Evolutionary conservation across 2,888 invertebrate species (phyloP).

Genomic region (Diaphora mendica): DNA sequence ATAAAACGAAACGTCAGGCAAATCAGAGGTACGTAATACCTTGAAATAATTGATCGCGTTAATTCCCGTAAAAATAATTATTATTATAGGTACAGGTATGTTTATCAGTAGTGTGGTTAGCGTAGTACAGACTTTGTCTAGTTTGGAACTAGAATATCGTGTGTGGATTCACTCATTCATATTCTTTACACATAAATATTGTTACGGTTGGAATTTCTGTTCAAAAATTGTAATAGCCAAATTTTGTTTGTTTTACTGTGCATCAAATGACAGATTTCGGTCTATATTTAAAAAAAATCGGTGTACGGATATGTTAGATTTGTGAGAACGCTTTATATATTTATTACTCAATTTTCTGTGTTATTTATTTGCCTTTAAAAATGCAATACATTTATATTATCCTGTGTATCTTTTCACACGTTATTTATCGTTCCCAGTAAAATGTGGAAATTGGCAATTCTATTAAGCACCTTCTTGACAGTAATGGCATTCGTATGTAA

Average conservation of each 20-base stretch:
- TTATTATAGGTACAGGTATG: no score
- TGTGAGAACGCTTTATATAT: not conserved
- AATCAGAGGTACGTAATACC: no score
- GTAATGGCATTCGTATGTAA: not conserved
- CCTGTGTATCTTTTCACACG: not conserved
- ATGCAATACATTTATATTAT: not conserved
- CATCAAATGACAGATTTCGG: not conserved
- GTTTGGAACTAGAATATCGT: not conserved
- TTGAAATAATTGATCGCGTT: no score
- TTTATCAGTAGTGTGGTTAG: no score
- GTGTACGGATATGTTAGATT: not conserved
- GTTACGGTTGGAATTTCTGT: not conserved
- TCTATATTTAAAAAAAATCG: not conserved
- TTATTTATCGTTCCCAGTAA: not conserved
- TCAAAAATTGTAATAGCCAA: not conserved
- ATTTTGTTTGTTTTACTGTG: not conserved
- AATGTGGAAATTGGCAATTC: not conserved
- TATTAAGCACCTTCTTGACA: conserved; percentile 1
- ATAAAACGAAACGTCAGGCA: no score
- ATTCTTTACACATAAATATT: no score
- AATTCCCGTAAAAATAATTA: no score
- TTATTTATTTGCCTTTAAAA: not conserved
- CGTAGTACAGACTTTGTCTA: not conserved
- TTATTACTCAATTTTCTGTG: not conserved
- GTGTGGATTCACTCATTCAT: no score